Percentiles rank a stretch among this genome's conserved stretches.
Evolutionary conservation across 2,888 invertebrate species (phyloP).

Genomic region (Ormyrus rosae): DNA sequence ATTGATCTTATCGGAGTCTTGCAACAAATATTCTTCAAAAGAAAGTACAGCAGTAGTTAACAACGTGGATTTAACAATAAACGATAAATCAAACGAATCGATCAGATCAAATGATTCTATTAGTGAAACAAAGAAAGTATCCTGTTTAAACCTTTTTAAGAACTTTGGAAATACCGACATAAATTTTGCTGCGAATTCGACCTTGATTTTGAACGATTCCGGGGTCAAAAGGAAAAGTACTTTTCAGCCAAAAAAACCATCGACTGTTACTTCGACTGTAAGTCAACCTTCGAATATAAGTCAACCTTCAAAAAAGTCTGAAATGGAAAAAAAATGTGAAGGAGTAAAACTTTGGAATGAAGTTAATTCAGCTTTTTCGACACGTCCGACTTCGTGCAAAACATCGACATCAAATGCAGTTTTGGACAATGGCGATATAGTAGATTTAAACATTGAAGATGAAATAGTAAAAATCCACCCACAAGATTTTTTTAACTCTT

Average conservation of each 20-base stretch:
- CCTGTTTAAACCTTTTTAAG: too few species aligned
- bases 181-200: too few species aligned
- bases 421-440: background rate
- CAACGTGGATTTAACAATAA: background rate
- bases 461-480: constrained; percentile 19
- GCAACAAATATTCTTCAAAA: constrained; percentile 9
- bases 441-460: background rate
- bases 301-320: background rate
- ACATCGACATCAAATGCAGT: background rate
- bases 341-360: background rate
- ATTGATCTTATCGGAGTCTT: background rate
- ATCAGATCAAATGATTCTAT: background rate
- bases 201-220: too few species aligned
- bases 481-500: background rate
- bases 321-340: background rate
- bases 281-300: background rate
- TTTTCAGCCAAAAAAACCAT: constrained; percentile 5
- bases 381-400: constrained; percentile 6
- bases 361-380: background rate
- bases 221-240: background rate
- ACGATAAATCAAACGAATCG: background rate
- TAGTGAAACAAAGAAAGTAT: too few species aligned
- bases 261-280: background rate
- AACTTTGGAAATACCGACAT: background rate
- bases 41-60: background rate